Evolutionary conservation across 1,140 invertebrate species (phyloP), one percentile per base, ranked within the genome.

Genomic region (Heliconius melpomene): DNA sequence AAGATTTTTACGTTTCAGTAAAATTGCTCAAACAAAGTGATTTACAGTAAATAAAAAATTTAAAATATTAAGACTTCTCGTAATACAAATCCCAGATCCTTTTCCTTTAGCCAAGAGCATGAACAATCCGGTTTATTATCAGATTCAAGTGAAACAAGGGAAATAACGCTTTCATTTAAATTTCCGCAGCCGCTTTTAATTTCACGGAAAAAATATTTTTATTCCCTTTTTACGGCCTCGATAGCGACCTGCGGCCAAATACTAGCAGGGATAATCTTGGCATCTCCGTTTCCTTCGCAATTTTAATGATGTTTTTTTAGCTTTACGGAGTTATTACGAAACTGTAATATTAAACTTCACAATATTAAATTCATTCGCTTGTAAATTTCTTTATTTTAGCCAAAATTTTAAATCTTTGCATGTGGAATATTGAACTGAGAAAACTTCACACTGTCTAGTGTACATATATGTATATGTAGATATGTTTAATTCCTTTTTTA

Each of bases 211-310:
- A 76, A 76, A 75, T 79, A 79, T 80, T 80, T 77, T 70, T 74
- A 79, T 75, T 82, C 79, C 80, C 78, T 81, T 82, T 78, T 76
- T 78, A 60, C 57, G 75, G 74, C 73, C 50, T 66, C 77, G 57
- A 82, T 83, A 84, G 78, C 74, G 82, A 80, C 81, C 84, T 80
- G 72, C 60, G 79, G 80, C 54, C 76, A 84, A 82, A 79, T 70
- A 76, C 75, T 66, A 52, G 26, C 40, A 74, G 57, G 79, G 76
- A 88, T 87, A 88, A 88, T 88, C 83, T 84, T 82, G 75, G 46
- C 81, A 66, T 60, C 75, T 82, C 73, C 78, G 74, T 82, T 81
- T 26, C 83, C 80, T 81, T 87, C 82, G 76, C 88, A 88, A 89
- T 76, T 76, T 29, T 88, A 87, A 83, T 86, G 79, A 54, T 72